Percentiles rank a stretch among this genome's conserved stretches.
Evolutionary conservation across 2,888 invertebrate genomes (phyloP).

Genomic region (Apamea anceps): DNA sequence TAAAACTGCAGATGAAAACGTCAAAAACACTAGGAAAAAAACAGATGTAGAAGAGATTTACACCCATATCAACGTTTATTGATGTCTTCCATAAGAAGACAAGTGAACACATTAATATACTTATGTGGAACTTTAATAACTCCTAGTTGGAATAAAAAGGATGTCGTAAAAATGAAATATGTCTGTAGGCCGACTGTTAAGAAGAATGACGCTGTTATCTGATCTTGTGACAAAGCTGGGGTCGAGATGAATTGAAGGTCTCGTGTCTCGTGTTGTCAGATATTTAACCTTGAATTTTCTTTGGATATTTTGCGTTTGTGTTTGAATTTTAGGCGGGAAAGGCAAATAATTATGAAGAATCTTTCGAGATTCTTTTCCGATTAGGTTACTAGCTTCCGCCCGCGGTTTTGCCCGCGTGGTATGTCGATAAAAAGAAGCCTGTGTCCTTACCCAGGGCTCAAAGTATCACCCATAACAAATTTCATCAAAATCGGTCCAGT

Average conservation of each 20-base stretch:
- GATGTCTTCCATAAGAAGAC: background rate
- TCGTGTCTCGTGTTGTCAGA: constrained; percentile 15
- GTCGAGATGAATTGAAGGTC: constrained; percentile 25
- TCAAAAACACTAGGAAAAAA: background rate
- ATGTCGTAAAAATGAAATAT: constrained; percentile 62
- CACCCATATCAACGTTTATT: constrained; percentile 8
- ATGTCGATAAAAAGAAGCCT: no score
- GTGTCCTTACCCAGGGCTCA: no score
- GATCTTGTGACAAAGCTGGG: constrained; percentile 51
- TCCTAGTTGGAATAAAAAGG: constrained; percentile 44
- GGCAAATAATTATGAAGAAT: no score
- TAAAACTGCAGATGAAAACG: background rate
- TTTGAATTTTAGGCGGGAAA: background rate
- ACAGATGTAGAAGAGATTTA: background rate
- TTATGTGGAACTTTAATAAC: constrained; percentile 33
- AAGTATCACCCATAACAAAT: no score
- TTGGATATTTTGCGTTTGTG: constrained; percentile 19
- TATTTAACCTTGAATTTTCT: constrained; percentile 30
- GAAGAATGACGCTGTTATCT: constrained; percentile 40
- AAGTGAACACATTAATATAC: background rate
- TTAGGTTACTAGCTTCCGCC: no score
- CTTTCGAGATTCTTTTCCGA: no score
- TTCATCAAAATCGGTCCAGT: no score
- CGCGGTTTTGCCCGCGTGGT: no score
- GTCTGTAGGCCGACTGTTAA: constrained; percentile 43